Conservation (phyloP, 2,113 vertebrate genomes). For the Atlantisia rogersi region DNA sequence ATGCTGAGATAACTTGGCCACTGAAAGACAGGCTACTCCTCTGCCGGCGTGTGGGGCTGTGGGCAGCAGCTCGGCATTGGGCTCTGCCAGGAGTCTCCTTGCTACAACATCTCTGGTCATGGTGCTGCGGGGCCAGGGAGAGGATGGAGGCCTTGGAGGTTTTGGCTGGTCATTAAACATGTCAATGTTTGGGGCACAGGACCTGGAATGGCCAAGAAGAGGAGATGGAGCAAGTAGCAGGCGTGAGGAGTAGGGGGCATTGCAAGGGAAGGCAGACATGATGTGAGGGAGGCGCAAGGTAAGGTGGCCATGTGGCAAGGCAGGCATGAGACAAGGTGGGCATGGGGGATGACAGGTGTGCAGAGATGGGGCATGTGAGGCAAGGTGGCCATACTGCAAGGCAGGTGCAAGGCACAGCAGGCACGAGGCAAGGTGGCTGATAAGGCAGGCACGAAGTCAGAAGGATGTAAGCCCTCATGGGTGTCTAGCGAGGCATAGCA, state of each 20-base stretch:
- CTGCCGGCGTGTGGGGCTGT: accelerated
- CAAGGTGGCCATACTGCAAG: background rate
- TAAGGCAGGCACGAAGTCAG: background rate
- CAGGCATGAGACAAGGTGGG: no score
- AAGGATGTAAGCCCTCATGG: background rate
- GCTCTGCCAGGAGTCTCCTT: background rate
- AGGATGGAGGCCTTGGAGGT: background rate
- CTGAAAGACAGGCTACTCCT: background rate
- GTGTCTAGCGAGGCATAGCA: background rate
- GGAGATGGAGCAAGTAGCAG: background rate
- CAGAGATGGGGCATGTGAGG: background rate
- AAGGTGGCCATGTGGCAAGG: background rate
- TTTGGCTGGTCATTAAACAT: background rate
- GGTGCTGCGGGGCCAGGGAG: accelerated
- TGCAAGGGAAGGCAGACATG: accelerated
- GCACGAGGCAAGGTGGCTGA: background rate
- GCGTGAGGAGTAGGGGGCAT: background rate
- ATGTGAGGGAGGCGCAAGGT: background rate
- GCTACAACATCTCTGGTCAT: accelerated
- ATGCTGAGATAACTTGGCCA: background rate
- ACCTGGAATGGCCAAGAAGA: background rate
- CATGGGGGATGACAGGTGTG: background rate
- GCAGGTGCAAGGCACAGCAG: background rate
- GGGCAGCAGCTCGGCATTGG: background rate
- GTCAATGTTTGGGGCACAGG: accelerated